Base-by-base conservation (phyloP, 2,888 invertebrate species). In the Tiphia femorata region DNA sequence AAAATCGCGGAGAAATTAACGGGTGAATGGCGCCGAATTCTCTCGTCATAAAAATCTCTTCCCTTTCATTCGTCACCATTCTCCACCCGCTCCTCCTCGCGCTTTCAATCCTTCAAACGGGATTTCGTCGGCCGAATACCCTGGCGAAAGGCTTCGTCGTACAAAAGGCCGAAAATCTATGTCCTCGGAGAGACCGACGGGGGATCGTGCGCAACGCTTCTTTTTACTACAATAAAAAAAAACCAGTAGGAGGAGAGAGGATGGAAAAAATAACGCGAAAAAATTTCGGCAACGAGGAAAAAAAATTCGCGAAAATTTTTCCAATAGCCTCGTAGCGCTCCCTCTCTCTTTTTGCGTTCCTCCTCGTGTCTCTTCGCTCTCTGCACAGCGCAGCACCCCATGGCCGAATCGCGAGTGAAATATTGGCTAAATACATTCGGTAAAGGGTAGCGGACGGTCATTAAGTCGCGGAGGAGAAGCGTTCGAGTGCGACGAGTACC, bases 371-470 rank as follows among this genome's bases (percentile, higher is more conserved):
- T 6, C 29, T 29, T 5, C 6, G 10, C 29, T 29, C 29, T 29
- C 29, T 10, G 46, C 43, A 8, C 8, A n/a, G n/a, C n/a, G n/a
- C n/a, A n/a, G n/a, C n/a, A n/a, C 10, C 29, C 29, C 5, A 29
- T 6, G 3, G 29, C 29, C 41, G 37, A 30, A 16, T n/a, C 16
- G 27, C 30, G 52, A 61, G 51, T 70, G 64, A 67, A 71, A 71
- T 64, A 68, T 62, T 64, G 58, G 43, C 47, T 60, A 67, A 74
- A 67, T 69, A 70, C 58, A 57, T 64, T 49, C 46, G 49, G 50
- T 59, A n/a, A n/a, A n/a, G 37, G 44, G 49, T 57, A 51, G 40
- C 50, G 49, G 68, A 72, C 57, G 56, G 64, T 61, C 66, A 67
- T 72, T 70, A 67, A 67, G 67, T 70, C 61, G n/a, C n/a, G n/a